Conservation (phyloP, 1,140 invertebrate genomes). For the Pentalonia nigronervosa region DNA sequence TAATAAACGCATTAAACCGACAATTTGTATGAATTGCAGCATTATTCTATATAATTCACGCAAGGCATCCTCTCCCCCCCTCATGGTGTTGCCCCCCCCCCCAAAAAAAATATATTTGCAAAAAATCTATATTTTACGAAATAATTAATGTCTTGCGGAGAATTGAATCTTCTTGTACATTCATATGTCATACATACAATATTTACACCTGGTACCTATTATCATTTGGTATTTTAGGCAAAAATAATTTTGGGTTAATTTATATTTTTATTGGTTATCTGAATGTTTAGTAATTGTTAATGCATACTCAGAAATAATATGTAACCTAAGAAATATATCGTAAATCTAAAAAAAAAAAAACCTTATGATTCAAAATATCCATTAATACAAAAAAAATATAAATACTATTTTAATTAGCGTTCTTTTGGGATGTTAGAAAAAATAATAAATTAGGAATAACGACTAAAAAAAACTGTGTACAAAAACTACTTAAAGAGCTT, state of each 20-base stretch:
- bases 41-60: no score
- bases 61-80: no score
- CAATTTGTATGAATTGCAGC: no score
- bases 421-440: background rate
- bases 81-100: no score
- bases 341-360: conserved; percentile 12
- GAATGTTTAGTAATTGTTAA: background rate
- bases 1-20: no score
- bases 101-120: no score
- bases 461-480: background rate
- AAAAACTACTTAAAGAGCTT: conserved; percentile 4
- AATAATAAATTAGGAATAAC: background rate
- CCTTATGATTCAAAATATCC: background rate
- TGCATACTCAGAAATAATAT: background rate
- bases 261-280: background rate
- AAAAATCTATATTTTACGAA: no score
- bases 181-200: no score
- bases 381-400: background rate
- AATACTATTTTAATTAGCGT: background rate
- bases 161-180: no score
- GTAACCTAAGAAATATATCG: background rate
- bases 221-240: background rate
- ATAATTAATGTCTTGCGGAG: no score
- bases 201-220: background rate
- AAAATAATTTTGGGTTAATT: background rate